Base-by-base conservation (phyloP, 2,888 invertebrate species). In the Cephus rjabovi region DNA sequence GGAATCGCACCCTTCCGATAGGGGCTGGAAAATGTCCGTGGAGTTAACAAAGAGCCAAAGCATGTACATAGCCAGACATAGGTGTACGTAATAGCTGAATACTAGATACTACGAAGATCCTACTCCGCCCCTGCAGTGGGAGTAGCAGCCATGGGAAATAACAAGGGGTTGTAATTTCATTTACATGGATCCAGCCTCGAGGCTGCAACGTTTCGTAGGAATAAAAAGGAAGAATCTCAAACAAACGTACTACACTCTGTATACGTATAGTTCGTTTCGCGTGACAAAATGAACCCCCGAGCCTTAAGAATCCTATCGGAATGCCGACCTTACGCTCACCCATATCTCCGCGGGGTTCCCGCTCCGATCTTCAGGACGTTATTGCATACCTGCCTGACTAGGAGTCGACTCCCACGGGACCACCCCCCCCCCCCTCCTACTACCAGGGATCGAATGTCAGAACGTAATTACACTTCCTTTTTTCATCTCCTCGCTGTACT, bases 291-390 rank as follows among this genome's bases (percentile, higher is more conserved):
- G 56, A 56, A 56, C 56, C 9, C 56, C 23, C 23, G 56, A 56
- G 23, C 23, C 56, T 23, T 56, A 81, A 80, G 86, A 85, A 85
- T 86, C 79, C 83, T 84, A 85, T 85, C 80, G 86, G 80, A 84
- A 86, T 83, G 83, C 77, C 82, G 83, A 83, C 84, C 82, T 80
- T 77, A 82, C 82, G 34, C 71, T 71, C 71, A 9, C 12, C 15
- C 71, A 71, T 71, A 30, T 71, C 71, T 33, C 12, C 85, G 79
- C 84, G 81, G 76, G 76, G 74, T 31, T 71, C 4, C 74, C 83
- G 81, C 79, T 83, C 76, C 70, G 79, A 75, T 76, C 79, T 76
- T 68, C 73, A 75, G 68, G 78, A 78, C 81, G 80, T 84, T 86
- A 86, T 82, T 83, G 83, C 85, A 81, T 86, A 33, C 71, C 71